Percentiles rank a stretch among this genome's conserved stretches.
These are phyloP conservation scores for Myoxocephalus aenaeus DNA, from an alignment of 2,797 vertebrate species.

Conservation along the genomic window DNA sequence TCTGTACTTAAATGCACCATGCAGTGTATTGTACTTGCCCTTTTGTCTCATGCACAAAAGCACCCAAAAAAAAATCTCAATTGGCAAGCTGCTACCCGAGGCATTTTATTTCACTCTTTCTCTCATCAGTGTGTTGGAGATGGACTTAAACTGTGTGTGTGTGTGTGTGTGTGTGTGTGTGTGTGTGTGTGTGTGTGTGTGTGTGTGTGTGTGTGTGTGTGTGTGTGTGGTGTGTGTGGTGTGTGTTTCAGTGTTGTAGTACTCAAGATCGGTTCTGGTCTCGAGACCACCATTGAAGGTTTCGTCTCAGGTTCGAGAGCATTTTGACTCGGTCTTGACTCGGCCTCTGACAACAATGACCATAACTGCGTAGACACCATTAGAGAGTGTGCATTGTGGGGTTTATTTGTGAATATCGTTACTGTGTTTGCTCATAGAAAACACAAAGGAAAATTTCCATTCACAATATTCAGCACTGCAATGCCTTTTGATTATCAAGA, in stretches of 20 bases:
- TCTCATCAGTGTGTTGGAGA: slow-evolving; percentile 43
- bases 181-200: slow-evolving; percentile 35
- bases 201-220: neutral
- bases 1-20: neutral
- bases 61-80: slow-evolving; percentile 22
- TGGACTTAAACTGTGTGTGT: slow-evolving; percentile 38
- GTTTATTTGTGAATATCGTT: neutral
- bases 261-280: neutral
- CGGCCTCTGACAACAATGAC: neutral
- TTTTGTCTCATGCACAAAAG: slow-evolving; percentile 11
- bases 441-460: neutral
- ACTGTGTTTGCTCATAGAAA: neutral
- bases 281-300: neutral
- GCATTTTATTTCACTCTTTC: slow-evolving; percentile 17
- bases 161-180: neutral
- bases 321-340: no score
- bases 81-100: slow-evolving; percentile 30
- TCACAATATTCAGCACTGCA: neutral
- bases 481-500: neutral
- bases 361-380: neutral
- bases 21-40: neutral
- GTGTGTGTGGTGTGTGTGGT: slow-evolving; percentile 20
- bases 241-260: neutral
- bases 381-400: neutral
- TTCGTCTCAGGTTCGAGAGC: no score